Conservation (phyloP, 2,797 vertebrate species). For the Labroides dimidiatus region DNA sequence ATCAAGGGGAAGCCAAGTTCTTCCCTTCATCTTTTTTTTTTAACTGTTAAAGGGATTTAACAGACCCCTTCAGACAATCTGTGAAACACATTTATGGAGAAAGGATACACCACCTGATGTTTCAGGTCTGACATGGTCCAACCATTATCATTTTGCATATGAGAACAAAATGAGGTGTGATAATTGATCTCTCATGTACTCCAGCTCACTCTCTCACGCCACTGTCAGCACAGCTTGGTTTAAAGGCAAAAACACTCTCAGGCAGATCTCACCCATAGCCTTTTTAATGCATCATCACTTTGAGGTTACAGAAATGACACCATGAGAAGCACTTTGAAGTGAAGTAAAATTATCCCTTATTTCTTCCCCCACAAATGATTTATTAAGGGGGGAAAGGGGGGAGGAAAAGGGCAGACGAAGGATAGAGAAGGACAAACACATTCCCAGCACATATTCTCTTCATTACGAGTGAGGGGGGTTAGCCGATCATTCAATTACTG, state of each 20-base stretch:
- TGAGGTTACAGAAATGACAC: conserved; percentile 85
- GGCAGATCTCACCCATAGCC: conserved; percentile 61
- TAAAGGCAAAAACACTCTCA: conserved; percentile 68
- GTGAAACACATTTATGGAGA: conserved; percentile 82
- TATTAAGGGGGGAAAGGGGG: conserved; percentile 71
- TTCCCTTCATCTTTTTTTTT: conserved; percentile 72
- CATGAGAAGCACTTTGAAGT: conserved; percentile 82
- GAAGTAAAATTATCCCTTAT: conserved; percentile 81
- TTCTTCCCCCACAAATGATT: conserved; percentile 81
- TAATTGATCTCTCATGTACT: conserved; percentile 87
- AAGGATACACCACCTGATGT: conserved; percentile 78
- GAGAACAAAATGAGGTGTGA: conserved; percentile 83
- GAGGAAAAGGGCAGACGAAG: conserved; percentile 70
- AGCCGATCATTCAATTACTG: conserved; percentile 88
- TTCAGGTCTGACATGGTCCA: conserved; percentile 78
- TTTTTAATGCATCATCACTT: conserved; percentile 80
- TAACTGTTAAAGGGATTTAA: conserved; percentile 80
- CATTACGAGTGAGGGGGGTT: conserved; percentile 81
- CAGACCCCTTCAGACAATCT: conserved; percentile 81
- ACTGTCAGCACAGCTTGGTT: conserved; percentile 75
- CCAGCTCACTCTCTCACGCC: conserved; percentile 76
- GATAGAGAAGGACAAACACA: conserved; percentile 84
- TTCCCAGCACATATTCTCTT: conserved; percentile 90
- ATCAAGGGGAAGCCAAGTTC: conserved; percentile 76
- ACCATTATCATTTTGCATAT: conserved; percentile 85